Evolutionary conservation across 2,888 invertebrate genomes (phyloP).

Genomic region (Isotomurus palustris): DNA sequence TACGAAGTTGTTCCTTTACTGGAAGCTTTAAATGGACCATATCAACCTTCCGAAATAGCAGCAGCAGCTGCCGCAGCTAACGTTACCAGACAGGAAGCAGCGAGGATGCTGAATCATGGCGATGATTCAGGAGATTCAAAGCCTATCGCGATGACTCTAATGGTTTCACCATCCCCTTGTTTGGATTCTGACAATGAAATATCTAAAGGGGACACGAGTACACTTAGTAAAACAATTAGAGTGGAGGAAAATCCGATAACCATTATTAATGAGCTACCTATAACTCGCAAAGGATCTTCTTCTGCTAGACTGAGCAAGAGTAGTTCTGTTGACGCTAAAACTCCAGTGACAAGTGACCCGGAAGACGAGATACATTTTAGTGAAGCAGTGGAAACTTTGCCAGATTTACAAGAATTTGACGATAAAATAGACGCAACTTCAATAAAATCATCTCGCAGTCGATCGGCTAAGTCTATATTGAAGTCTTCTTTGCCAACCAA

Average conservation of each 20-base stretch:
- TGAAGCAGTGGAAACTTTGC: slow-evolving; percentile 39
- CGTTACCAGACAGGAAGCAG: slow-evolving; percentile 38
- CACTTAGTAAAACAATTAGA: too few species aligned
- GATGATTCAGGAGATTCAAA: slow-evolving; percentile 34
- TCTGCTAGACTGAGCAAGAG: slow-evolving; percentile 29
- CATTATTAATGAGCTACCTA: slow-evolving; percentile 21
- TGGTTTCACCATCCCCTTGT: slow-evolving; percentile 40
- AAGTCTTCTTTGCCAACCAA: slow-evolving; percentile 17
- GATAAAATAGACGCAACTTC: slow-evolving; percentile 17
- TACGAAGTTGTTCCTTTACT: slow-evolving; percentile 91
- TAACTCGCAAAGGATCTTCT: slow-evolving; percentile 28
- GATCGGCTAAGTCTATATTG: slow-evolving; percentile 5
- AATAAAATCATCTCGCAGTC: background rate
- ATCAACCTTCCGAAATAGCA: slow-evolving; percentile 49
- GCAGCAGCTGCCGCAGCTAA: slow-evolving; percentile 35
- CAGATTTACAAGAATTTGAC: slow-evolving; percentile 40
- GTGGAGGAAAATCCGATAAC: slow-evolving; percentile 25
- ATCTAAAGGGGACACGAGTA: slow-evolving; percentile 4
- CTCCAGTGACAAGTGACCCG: slow-evolving; percentile 37
- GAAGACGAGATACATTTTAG: slow-evolving; percentile 42
- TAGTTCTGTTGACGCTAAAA: slow-evolving; percentile 29
- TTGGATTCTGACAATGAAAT: slow-evolving; percentile 7
- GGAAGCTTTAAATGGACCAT: slow-evolving; percentile 92
- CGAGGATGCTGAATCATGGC: slow-evolving; percentile 35
- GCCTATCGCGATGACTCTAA: slow-evolving; percentile 45